Evolutionary conservation across 2,113 vertebrate species (phyloP).

Genomic region (Melanerpes aurifrons): DNA sequence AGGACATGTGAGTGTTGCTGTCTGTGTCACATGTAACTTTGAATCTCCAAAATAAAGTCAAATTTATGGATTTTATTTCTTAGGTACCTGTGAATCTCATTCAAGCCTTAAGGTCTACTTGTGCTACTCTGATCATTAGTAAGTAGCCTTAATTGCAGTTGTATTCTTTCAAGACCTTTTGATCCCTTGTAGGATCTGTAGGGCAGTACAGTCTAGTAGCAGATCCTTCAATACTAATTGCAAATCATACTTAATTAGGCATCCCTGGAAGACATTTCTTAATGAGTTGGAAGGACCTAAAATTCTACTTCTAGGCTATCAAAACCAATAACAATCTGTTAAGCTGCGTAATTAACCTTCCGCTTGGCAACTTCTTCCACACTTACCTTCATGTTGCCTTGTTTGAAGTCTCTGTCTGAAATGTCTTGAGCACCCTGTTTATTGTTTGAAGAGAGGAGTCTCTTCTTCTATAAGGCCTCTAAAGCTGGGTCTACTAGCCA

Average conservation of each 20-base stretch:
- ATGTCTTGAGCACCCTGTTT: background rate
- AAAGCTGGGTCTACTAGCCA: background rate
- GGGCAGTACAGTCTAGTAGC: background rate
- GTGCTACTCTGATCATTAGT: background rate
- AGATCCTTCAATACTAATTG: background rate
- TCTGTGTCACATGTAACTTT: background rate
- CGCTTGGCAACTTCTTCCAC: background rate
- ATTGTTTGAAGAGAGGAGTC: background rate
- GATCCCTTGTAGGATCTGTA: background rate
- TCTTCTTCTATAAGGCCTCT: background rate
- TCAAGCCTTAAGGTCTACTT: background rate
- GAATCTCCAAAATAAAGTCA: background rate
- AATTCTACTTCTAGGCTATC: slow-evolving; percentile 14
- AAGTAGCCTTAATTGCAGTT: background rate
- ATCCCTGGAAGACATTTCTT: background rate
- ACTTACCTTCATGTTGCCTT: background rate
- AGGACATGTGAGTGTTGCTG: background rate
- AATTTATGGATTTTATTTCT: background rate
- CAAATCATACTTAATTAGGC: slow-evolving; percentile 35
- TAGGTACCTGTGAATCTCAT: background rate
- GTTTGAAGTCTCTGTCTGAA: background rate
- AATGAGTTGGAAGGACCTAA: slow-evolving; percentile 34
- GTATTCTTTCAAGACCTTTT: slow-evolving; percentile 7
- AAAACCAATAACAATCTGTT: background rate
- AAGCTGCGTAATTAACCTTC: slow-evolving; percentile 17